These are phyloP conservation scores for Diarsia dahlii DNA, from an alignment of 2,888 invertebrate species.

Conservation along the genomic window DNA sequence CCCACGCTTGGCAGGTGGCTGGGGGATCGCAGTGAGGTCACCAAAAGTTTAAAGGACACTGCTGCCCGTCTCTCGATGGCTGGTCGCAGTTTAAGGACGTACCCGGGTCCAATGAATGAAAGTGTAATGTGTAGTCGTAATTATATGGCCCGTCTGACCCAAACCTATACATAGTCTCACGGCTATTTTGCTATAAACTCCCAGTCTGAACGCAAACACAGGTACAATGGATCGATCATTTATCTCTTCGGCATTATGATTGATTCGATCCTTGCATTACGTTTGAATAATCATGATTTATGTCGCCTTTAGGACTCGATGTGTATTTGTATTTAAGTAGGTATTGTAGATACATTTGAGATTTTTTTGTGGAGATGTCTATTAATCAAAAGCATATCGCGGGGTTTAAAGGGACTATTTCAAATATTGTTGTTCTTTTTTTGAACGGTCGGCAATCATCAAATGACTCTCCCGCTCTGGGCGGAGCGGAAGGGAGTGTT, in stretches of 20 bases:
- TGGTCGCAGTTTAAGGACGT: too few species aligned
- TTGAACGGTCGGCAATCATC: too few species aligned
- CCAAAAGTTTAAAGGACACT: too few species aligned
- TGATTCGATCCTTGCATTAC: conserved; percentile 42
- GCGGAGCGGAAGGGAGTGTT: too few species aligned
- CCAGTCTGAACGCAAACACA: conserved; percentile 40
- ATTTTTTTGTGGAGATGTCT: background rate
- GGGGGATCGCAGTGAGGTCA: too few species aligned
- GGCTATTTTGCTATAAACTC: conserved; percentile 21
- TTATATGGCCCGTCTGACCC: background rate
- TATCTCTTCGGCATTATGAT: conserved; percentile 51
- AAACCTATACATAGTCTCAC: background rate
- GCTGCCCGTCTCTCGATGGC: too few species aligned
- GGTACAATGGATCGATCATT: conserved; percentile 53
- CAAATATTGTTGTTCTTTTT: too few species aligned
- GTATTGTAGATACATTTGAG: background rate
- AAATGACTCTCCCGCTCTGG: too few species aligned
- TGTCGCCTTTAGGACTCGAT: conserved; percentile 22
- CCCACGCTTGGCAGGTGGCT: too few species aligned
- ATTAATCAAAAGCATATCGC: background rate
- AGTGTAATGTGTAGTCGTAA: background rate
- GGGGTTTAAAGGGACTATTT: too few species aligned
- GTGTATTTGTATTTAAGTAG: background rate
- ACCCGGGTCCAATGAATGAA: too few species aligned
- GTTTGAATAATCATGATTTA: conserved; percentile 55